Evolutionary conservation across 2,797 vertebrate species (phyloP).

Genomic region (Xenentodon cancila): DNA sequence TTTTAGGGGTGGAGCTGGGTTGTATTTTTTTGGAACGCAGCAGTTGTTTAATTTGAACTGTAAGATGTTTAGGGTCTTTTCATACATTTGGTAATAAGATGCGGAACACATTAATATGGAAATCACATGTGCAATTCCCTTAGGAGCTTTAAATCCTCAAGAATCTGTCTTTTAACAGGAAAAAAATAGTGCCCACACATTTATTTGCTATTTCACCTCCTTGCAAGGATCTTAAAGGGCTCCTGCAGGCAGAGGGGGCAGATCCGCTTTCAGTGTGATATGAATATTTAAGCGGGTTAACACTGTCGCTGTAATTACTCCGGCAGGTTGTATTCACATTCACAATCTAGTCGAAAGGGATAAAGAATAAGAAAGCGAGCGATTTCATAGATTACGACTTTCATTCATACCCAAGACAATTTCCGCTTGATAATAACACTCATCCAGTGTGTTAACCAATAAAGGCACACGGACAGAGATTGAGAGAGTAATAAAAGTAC

Average conservation of each 20-base stretch:
- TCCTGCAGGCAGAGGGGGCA: conserved; percentile 30
- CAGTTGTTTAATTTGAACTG: too few relatives aligned
- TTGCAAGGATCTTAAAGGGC: conserved; percentile 21
- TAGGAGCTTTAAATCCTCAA: background rate
- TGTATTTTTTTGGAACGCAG: too few relatives aligned
- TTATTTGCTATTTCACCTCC: conserved; percentile 33
- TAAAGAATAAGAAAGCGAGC: conserved; percentile 10
- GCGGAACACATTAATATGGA: background rate
- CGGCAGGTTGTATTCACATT: conserved; percentile 52
- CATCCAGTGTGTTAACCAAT: conserved; percentile 63
- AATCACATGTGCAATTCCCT: background rate
- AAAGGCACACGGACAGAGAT: conserved; percentile 46
- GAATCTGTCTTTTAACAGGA: background rate
- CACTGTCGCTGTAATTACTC: conserved; percentile 72
- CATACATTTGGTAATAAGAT: background rate
- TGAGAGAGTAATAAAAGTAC: conserved; percentile 50
- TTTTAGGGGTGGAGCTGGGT: too few relatives aligned
- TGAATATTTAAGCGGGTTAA: conserved; percentile 73
- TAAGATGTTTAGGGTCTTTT: background rate
- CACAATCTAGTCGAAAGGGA: conserved; percentile 32
- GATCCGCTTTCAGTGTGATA: conserved; percentile 43
- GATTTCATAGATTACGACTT: conserved; percentile 61
- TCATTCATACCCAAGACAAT: conserved; percentile 55
- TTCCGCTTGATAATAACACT: conserved; percentile 65
- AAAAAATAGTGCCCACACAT: conserved; percentile 16